A percentile compares a stretch with the other conserved stretches of the same genome.
Evolutionary conservation across 2,113 vertebrate genomes (phyloP).

Genomic region (Ornithorhynchus anatinus): DNA sequence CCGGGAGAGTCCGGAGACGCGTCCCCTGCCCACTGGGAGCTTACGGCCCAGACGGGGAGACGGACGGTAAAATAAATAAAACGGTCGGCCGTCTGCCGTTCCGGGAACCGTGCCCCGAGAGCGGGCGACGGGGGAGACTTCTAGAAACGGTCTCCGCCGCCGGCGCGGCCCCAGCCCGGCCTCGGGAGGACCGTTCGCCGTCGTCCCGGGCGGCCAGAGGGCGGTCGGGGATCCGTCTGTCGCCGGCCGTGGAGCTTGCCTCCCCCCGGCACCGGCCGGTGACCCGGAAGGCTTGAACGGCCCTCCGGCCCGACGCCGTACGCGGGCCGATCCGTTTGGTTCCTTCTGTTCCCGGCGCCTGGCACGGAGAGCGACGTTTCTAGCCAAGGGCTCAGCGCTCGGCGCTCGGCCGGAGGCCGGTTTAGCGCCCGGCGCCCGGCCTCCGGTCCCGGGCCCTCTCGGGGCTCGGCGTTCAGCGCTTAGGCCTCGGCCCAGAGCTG

Average conservation of each 20-base stretch:
- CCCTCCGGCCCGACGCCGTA: fast-evolving
- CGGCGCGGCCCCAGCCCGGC: not conserved
- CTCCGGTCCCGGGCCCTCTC: not conserved
- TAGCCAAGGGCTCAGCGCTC: not conserved
- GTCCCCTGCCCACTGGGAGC: too few species aligned
- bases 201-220: too few species aligned
- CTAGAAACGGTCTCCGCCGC: too few species aligned
- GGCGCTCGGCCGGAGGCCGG: not conserved
- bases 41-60: too few species aligned
- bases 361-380: too few species aligned
- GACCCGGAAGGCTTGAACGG: not conserved
- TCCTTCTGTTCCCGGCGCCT: too few species aligned
- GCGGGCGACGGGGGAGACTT: too few species aligned
- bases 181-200: too few species aligned
- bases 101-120: too few species aligned
- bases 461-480: not conserved
- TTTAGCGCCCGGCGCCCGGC: not conserved
- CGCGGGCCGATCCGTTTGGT: not conserved
- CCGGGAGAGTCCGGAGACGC: too few species aligned
- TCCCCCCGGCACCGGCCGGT: not conserved
- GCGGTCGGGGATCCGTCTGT: not conserved
- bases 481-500: not conserved
- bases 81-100: too few species aligned
- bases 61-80: too few species aligned
- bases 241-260: not conserved